Evolutionary conservation across 1,140 invertebrate species (phyloP).

Genomic region (Halotydeus destructor): DNA sequence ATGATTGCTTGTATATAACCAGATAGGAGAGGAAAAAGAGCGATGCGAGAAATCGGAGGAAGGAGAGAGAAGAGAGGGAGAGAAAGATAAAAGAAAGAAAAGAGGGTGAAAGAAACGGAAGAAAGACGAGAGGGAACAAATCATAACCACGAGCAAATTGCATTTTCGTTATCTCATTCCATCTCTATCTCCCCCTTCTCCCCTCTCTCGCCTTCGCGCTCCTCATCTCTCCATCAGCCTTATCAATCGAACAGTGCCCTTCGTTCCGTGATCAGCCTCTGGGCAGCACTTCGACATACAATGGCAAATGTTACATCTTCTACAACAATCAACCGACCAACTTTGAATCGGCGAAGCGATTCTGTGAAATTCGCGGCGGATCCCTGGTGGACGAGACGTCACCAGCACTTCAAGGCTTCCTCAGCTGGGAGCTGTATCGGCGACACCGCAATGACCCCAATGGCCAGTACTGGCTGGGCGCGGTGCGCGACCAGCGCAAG

Average conservation of each 20-base stretch:
- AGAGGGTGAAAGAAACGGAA: too few relatives aligned
- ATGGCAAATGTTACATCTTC: constrained; percentile 88
- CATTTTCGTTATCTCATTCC: too few relatives aligned
- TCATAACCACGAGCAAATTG: too few relatives aligned
- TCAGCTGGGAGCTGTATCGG: constrained; percentile 80
- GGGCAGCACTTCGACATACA: constrained; percentile 75
- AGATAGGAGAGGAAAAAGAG: too few relatives aligned
- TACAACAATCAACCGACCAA: constrained; percentile 64
- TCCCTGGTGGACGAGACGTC: constrained; percentile 77
- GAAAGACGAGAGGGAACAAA: too few relatives aligned
- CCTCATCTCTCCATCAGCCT: constrained; percentile 29
- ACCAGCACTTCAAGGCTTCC: constrained; percentile 76
- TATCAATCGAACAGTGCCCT: constrained; percentile 78
- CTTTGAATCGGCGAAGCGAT: constrained; percentile 54
- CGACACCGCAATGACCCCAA: constrained; percentile 66
- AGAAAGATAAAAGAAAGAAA: too few relatives aligned
- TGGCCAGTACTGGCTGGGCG: constrained; percentile 86
- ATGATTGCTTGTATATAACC: too few relatives aligned
- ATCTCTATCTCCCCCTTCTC: too few relatives aligned
- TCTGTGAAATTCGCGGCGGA: constrained; percentile 55
- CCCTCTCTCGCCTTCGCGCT: neutral
- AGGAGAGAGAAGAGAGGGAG: too few relatives aligned
- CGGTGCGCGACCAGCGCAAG: constrained; percentile 53
- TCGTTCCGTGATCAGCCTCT: constrained; percentile 76
- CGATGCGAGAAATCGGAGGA: too few relatives aligned